These are phyloP conservation scores for Thalpophila matura DNA, from an alignment of 2,888 invertebrate genomes.

Conservation along the genomic window DNA sequence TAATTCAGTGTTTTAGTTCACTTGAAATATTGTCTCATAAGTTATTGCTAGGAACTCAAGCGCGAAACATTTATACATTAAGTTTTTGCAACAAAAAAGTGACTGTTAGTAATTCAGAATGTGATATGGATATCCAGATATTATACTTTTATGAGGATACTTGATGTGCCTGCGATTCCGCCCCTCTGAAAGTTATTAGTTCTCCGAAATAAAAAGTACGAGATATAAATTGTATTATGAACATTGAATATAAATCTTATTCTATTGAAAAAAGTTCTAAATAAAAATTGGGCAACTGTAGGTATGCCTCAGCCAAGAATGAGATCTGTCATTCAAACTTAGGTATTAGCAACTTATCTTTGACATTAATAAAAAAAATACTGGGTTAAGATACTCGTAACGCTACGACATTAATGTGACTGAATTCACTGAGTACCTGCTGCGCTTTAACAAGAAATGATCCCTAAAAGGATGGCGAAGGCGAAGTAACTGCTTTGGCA, in stretches of 20 bases:
- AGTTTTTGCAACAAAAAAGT: conserved; percentile 1
- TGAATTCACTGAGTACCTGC: background rate
- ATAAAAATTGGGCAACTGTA: no score
- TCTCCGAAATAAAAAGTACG: background rate
- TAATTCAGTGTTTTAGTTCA: conserved; percentile 28
- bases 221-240: no score
- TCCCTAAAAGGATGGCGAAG: background rate
- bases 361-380: conserved; percentile 3
- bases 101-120: conserved; percentile 11
- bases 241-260: background rate
- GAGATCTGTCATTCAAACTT: no score
- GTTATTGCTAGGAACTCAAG: conserved; percentile 5
- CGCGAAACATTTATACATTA: background rate
- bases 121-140: background rate
- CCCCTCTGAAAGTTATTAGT: conserved; percentile 16
- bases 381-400: background rate
- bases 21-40: conserved; percentile 26
- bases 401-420: conserved; percentile 21
- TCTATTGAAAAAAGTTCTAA: background rate
- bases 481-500: background rate
- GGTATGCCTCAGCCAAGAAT: no score
- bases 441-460: background rate
- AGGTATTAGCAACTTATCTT: no score
- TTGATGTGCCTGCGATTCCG: background rate
- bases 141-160: background rate